A percentile compares a stretch with the other conserved stretches of the same genome.
Evolutionary conservation across 2,797 vertebrate species (phyloP).

Genomic region (Monodelphis domestica): DNA sequence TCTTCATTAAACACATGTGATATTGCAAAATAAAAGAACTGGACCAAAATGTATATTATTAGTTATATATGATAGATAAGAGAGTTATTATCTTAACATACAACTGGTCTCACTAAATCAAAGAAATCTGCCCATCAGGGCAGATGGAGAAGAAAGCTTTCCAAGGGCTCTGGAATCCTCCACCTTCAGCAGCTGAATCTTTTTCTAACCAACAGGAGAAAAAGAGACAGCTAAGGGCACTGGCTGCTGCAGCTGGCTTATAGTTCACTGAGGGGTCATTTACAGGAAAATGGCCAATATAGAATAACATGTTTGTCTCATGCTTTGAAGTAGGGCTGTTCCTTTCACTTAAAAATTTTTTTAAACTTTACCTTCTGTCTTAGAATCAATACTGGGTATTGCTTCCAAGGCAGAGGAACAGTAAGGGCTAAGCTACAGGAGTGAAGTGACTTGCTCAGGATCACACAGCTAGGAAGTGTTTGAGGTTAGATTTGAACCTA

Average conservation of each 20-base stretch:
- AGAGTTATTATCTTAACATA: background rate
- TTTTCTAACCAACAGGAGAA: background rate
- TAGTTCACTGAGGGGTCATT: background rate
- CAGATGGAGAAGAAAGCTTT: background rate
- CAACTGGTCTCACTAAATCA: background rate
- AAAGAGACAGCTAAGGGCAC: background rate
- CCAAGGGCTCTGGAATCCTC: background rate
- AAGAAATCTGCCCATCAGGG: background rate
- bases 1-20: background rate
- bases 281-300: background rate
- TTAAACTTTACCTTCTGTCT: no score
- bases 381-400: no score
- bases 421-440: no score
- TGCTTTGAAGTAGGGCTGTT: background rate
- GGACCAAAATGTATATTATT: background rate
- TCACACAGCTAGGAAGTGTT: no score
- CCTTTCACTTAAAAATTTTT: no score
- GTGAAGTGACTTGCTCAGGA: no score
- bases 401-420: no score
- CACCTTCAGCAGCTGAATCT: background rate
- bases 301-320: background rate
- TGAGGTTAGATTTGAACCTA: no score
- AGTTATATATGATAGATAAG: background rate
- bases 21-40: background rate
- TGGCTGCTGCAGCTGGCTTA: background rate